phyloP scores from a whole-genome alignment of 1,140 invertebrate species.

The Manduca sexta region DNA sequence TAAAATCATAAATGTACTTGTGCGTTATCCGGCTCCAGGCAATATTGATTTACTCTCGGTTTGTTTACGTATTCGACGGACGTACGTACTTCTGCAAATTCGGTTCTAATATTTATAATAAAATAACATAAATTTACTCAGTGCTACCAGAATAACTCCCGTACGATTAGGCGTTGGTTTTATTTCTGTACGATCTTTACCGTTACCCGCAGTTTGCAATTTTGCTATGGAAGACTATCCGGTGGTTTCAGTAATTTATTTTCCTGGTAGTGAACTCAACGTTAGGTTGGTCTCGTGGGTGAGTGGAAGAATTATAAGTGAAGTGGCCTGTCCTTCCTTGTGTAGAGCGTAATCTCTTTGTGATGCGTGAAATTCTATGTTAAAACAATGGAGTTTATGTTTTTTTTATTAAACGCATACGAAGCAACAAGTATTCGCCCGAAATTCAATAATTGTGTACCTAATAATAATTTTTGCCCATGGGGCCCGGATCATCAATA shows the following conservation, averaged over 20 bases:
- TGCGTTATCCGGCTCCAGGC: slow-evolving; percentile 33
- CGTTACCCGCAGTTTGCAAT: slow-evolving; percentile 7
- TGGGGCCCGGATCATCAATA: too few relatives aligned
- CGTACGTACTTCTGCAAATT: slow-evolving; percentile 56
- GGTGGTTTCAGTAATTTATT: slow-evolving; percentile 10
- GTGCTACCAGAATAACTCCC: slow-evolving; percentile 28
- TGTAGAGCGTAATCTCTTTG: too few relatives aligned
- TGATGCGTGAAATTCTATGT: too few relatives aligned
- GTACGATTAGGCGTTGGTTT: slow-evolving; percentile 17
- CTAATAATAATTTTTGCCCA: too few relatives aligned
- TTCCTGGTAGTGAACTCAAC: slow-evolving; percentile 13
- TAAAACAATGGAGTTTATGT: too few relatives aligned
- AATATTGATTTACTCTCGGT: slow-evolving; percentile 61
- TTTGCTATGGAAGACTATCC: slow-evolving; percentile 9
- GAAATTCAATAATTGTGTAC: too few relatives aligned
- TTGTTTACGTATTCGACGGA: slow-evolving; percentile 53
- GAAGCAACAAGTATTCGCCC: too few relatives aligned
- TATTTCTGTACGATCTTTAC: slow-evolving; percentile 20
- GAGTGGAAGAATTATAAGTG: too few relatives aligned
- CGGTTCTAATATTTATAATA: slow-evolving; percentile 37
- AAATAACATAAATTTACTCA: slow-evolving; percentile 29
- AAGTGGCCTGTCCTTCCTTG: too few relatives aligned
- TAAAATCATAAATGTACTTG: slow-evolving; percentile 54
- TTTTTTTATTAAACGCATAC: too few relatives aligned
- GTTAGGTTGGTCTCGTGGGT: neutral